Percentiles rank a stretch among this genome's conserved stretches.
These are phyloP conservation scores for Perccottus glenii DNA, from an alignment of 2,113 vertebrate genomes.

Conservation along the genomic window DNA sequence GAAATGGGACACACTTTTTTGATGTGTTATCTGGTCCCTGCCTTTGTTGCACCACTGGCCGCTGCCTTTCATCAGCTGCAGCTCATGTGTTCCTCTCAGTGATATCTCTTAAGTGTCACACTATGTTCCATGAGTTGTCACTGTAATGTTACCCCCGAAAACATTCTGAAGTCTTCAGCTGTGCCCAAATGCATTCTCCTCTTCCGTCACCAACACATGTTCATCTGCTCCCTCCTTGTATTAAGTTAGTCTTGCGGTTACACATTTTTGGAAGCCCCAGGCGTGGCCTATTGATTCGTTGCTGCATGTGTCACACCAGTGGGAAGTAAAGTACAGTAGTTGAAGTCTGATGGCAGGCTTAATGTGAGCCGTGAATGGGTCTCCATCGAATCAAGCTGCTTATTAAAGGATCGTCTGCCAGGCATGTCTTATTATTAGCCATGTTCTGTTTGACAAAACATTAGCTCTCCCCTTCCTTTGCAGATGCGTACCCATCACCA, in stretches of 20 bases:
- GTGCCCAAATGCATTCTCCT: conserved; percentile 15
- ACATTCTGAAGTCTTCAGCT: conserved; percentile 49
- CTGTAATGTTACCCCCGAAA: conserved; percentile 58
- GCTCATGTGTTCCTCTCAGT: conserved; percentile 36
- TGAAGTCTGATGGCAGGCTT: conserved; percentile 13
- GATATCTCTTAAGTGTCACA: conserved; percentile 55
- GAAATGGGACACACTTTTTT: conserved; percentile 8
- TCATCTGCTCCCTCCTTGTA: conserved; percentile 40
- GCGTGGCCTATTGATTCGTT: background rate
- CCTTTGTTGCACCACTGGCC: conserved; percentile 19
- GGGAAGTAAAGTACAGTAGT: conserved; percentile 16
- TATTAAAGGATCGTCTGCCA: conserved; percentile 57
- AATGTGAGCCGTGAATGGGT: conserved; percentile 24
- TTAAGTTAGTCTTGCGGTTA: background rate
- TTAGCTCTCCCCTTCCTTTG: conserved; percentile 23
- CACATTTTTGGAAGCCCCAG: background rate
- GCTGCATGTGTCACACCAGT: conserved; percentile 15
- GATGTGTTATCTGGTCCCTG: background rate
- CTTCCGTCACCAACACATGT: conserved; percentile 27
- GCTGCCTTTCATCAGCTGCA: conserved; percentile 20
- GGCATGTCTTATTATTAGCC: conserved; percentile 56
- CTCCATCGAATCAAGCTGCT: conserved; percentile 25
- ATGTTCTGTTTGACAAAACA: conserved; percentile 38
- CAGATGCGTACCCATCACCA: conserved; percentile 35
- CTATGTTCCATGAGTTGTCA: conserved; percentile 47